These are phyloP conservation scores for Parazoanthus atlanticus DNA, from an alignment of 92 coral and sea anemone species.

Conservation along the genomic window DNA sequence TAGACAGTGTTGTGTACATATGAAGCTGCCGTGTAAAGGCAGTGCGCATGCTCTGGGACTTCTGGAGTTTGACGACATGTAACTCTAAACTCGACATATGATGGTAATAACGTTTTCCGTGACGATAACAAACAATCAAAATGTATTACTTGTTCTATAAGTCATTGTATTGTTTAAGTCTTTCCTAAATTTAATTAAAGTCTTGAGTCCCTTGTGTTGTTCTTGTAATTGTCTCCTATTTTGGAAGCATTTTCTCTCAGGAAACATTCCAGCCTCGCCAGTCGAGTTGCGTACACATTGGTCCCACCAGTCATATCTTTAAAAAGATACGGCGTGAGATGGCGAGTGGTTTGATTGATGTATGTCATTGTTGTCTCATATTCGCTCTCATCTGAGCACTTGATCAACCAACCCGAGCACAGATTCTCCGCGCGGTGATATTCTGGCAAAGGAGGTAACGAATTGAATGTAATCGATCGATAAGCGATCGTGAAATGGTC, in stretches of 20 bases:
- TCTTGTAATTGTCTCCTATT: neutral
- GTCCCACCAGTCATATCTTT: slow-evolving; percentile 64
- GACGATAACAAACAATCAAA: too few relatives aligned
- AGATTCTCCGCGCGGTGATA: slow-evolving; percentile 73
- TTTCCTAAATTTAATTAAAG: neutral
- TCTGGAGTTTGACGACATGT: too few relatives aligned
- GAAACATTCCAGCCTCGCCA: slow-evolving; percentile 49
- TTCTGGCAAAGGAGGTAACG: slow-evolving; percentile 55
- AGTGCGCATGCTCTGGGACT: too few relatives aligned
- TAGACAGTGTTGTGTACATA: too few relatives aligned
- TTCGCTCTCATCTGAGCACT: slow-evolving; percentile 51
- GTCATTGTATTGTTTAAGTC: neutral
- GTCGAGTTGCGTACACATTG: slow-evolving; percentile 55
- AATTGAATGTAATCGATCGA: slow-evolving; percentile 61
- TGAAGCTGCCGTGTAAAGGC: too few relatives aligned
- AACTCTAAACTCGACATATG: too few relatives aligned
- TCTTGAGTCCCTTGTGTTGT: neutral
- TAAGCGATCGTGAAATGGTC: slow-evolving; percentile 77
- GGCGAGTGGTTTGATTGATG: slow-evolving; percentile 75
- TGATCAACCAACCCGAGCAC: slow-evolving; percentile 76
- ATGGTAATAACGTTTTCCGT: too few relatives aligned
- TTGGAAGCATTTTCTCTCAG: slow-evolving; percentile 24
- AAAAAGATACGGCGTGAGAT: slow-evolving; percentile 61
- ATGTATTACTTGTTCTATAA: too few relatives aligned
- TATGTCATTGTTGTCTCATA: slow-evolving; percentile 55